Percentiles rank a stretch among this genome's conserved stretches.
phyloP scores from a whole-genome alignment of 2,797 vertebrate genomes.

The Yasuhikotakia modesta region DNA sequence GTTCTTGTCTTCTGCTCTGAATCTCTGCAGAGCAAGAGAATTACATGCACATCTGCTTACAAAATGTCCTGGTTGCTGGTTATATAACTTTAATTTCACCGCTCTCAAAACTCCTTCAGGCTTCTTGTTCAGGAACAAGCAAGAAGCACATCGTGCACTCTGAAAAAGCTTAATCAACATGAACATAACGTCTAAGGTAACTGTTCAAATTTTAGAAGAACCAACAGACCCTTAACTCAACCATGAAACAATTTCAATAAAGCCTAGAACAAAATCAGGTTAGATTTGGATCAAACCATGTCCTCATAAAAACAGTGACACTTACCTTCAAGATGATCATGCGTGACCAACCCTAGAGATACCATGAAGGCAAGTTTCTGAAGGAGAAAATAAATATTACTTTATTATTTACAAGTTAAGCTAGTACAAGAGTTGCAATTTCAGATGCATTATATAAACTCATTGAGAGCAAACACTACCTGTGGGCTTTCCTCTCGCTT shows the following conservation, averaged over 20 bases:
- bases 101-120: not conserved
- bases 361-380: conserved; percentile 99
- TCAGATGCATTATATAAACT: not conserved
- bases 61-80: not conserved
- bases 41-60: not conserved
- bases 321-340: conserved; percentile 96
- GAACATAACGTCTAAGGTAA: not conserved
- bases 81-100: conserved; percentile 4
- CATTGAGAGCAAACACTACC: conserved; percentile 71
- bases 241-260: not conserved
- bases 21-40: conserved; percentile 84
- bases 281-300: too few species aligned
- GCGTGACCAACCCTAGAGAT: conserved; percentile 93
- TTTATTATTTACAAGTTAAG: not conserved
- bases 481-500: conserved; percentile 96
- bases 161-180: not conserved
- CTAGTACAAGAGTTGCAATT: not conserved
- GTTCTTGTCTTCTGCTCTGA: conserved; percentile 96
- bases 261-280: too few species aligned
- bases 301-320: not conserved
- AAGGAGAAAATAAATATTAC: conserved; percentile 53
- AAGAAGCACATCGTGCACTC: not conserved
- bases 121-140: not conserved
- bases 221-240: not conserved
- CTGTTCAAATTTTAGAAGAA: not conserved